phyloP scores from a whole-genome alignment of 2,888 invertebrate genomes.

The Erpobdella octoculata region DNA sequence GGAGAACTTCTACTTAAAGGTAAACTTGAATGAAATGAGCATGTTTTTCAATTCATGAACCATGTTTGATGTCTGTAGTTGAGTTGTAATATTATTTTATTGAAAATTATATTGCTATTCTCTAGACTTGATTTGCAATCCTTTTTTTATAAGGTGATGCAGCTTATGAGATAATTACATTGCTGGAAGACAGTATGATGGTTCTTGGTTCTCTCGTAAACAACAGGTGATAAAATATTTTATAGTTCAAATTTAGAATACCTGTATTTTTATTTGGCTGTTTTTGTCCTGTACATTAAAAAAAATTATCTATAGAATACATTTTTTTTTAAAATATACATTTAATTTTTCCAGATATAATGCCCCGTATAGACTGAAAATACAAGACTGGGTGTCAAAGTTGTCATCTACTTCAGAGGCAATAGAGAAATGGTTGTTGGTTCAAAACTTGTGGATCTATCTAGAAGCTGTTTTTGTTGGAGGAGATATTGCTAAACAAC shows the following conservation, averaged over 20 bases:
- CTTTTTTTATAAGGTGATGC: conserved; percentile 65
- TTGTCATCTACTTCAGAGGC: conserved; percentile 92
- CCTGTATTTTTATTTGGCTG: background rate
- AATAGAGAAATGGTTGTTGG: conserved; percentile 88
- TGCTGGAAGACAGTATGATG: conserved; percentile 91
- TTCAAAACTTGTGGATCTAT: conserved; percentile 98
- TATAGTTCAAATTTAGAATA: background rate
- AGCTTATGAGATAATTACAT: conserved; percentile 86
- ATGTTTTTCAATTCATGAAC: background rate
- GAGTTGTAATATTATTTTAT: background rate
- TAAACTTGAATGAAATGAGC: too few relatives aligned
- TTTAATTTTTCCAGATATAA: conserved; percentile 63
- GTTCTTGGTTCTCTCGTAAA: conserved; percentile 83
- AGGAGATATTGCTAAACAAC: conserved; percentile 91
- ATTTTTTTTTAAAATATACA: background rate
- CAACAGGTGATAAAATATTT: conserved; percentile 60
- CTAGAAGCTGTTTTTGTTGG: conserved; percentile 95
- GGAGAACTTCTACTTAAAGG: conserved; percentile 78
- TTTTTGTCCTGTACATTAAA: background rate
- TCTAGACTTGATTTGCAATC: background rate
- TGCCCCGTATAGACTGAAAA: conserved; percentile 89
- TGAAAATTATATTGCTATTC: conserved; percentile 1
- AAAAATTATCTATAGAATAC: background rate
- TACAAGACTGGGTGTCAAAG: conserved; percentile 90
- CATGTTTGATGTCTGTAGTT: background rate